Base-by-base conservation (phyloP, 2,888 invertebrate genomes). In the Caenorhabditis sp. region DNA sequence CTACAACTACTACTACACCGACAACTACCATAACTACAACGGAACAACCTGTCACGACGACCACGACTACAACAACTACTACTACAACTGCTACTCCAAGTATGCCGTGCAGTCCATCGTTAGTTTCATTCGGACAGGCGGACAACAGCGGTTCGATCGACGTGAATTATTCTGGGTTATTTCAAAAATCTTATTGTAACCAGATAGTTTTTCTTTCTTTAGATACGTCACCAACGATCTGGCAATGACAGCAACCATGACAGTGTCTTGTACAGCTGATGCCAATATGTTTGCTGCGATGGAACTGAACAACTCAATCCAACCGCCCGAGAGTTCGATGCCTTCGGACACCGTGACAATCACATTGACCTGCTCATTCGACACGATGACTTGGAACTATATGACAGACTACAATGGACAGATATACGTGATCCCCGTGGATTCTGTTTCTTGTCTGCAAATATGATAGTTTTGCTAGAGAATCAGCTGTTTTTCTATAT, bases 1-100 rank as follows among this genome's bases (percentile, higher is more conserved):
- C 67, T 11, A 55, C 64, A 8, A 40, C 61, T 1, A 61, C 64
- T 0, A 53, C 64, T 3, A 20, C 64, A 0, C 32, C 64, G 1
- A 37, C 67, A 8, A 67, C 67, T 4, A 67, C 67, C 0, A 22
- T 37, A n/a, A 32, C 55, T 13, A 51, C 67, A 6, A n/a, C 67
- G 1, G 32, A 32, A 32, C 9, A 4, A 32, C 53, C 68, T 18
- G 24, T 55, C 2, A 40, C 67, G 1, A 67, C 55, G 3, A 24
- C 53, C 2, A 40, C 68, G 9, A 47, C 62, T 0, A 47, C 62
- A 1, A 62, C 62, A 9, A 51, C 64, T 2, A 51, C 64, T 2
- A 13, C 44, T 4, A n/a, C 22, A 0, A 47, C 69, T 24, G 58
- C 69, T 18, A 40, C 67, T 15, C 18, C 47, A n/a, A 47, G 32